Conservation (phyloP, 2,113 vertebrate species). For the Lanius ludovicianus region DNA sequence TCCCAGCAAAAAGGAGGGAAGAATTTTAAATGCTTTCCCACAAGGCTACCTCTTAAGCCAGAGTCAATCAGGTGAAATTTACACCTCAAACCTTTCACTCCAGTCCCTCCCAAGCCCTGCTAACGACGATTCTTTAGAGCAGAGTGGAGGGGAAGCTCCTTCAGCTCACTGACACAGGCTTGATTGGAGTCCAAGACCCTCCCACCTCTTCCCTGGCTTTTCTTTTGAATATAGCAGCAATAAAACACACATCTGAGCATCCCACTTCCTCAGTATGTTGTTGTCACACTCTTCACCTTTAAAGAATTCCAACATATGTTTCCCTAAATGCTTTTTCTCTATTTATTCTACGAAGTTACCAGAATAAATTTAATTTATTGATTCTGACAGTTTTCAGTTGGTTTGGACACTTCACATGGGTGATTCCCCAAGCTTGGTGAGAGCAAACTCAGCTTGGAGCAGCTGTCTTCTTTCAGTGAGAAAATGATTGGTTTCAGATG, state of each 20-base stretch:
- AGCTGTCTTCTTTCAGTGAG: not conserved
- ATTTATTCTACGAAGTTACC: conserved; percentile 12
- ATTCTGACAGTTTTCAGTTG: conserved; percentile 38
- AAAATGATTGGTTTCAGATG: not conserved
- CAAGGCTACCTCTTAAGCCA: not conserved
- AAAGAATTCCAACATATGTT: conserved; percentile 52
- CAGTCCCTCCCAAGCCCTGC: not conserved
- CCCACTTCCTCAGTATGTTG: conserved; percentile 58
- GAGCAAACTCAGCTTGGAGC: not conserved
- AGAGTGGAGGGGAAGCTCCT: not conserved
- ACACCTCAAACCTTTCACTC: not conserved
- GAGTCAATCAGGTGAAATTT: not conserved
- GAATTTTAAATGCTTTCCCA: not conserved
- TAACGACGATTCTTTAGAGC: not conserved
- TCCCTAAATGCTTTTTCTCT: not conserved
- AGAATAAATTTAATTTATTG: conserved; percentile 43
- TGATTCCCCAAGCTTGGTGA: conserved; percentile 15
- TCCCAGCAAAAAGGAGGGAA: not conserved
- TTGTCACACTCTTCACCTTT: conserved; percentile 60
- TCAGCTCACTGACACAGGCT: not conserved
- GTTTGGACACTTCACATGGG: conserved; percentile 31
- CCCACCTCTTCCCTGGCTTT: conserved; percentile 37
- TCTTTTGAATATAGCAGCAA: not conserved
- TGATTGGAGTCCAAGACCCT: conserved; percentile 36
- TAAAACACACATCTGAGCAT: conserved; percentile 36